Evolutionary conservation across 2,888 invertebrate genomes (phyloP).

Genomic region (Ormyrus nitidulus): DNA sequence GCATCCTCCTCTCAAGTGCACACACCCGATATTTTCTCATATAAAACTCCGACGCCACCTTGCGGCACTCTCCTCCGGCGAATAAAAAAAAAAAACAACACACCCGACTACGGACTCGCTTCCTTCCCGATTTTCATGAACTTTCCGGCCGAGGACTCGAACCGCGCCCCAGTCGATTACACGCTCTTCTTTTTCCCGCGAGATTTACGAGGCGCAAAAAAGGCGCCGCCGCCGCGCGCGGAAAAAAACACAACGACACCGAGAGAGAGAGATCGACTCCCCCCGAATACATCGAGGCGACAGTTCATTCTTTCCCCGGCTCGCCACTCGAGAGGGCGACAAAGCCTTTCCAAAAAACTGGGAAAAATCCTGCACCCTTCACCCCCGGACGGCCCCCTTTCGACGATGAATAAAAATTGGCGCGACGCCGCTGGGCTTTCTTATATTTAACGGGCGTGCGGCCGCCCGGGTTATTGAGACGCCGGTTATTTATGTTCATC

Average conservation of each 20-base stretch:
- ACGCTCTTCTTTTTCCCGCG: constrained; percentile 10
- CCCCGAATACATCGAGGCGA: constrained; percentile 21
- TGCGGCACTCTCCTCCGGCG: neutral
- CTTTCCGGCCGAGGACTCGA: neutral
- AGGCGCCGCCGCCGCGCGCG: neutral
- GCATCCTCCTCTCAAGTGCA: constrained; percentile 10
- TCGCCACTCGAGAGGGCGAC: constrained; percentile 27
- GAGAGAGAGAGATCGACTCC: constrained; percentile 6
- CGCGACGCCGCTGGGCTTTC: neutral
- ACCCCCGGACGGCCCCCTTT: neutral
- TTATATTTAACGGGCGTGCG: constrained; percentile 5
- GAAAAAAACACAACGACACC: neutral
- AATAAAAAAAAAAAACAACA: constrained; percentile 11
- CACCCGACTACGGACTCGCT: neutral
- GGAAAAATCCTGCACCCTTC: constrained; percentile 24
- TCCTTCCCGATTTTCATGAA: constrained; percentile 3
- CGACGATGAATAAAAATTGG: constrained; percentile 1
- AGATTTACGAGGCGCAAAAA: constrained; percentile 47
- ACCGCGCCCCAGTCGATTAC: constrained; percentile 17
- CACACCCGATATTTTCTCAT: constrained; percentile 31
- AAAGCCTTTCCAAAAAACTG: neutral
- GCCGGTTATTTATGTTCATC: too few species aligned
- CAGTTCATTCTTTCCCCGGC: constrained; percentile 25
- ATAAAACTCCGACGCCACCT: constrained; percentile 19
- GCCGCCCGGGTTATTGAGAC: neutral